Conservation (phyloP, 2,113 vertebrate species). For the Ellobius talpinus region DNA sequence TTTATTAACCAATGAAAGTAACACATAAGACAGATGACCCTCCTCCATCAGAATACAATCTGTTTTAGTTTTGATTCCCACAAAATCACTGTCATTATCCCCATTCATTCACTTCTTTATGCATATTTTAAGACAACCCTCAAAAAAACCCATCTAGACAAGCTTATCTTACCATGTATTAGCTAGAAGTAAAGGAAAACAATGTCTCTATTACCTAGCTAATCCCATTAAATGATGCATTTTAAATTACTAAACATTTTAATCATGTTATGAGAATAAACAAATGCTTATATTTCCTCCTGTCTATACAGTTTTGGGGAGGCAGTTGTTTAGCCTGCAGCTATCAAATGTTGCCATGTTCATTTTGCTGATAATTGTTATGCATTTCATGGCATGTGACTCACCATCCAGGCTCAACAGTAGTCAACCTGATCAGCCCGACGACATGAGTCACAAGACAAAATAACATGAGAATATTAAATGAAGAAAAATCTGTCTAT, state of each 20-base stretch:
- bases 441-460: neutral
- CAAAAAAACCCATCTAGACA: neutral
- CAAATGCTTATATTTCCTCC: neutral
- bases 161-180: neutral
- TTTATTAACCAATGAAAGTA: too few species aligned
- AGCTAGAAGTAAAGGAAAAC: neutral
- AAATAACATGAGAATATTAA: neutral
- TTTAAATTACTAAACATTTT: neutral
- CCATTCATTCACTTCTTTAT: neutral
- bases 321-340: neutral
- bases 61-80: neutral
- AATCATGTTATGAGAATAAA: conserved; percentile 7
- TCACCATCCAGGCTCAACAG: neutral
- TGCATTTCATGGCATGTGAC: neutral
- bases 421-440: neutral
- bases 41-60: neutral
- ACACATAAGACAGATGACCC: too few species aligned
- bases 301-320: neutral
- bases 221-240: neutral
- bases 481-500: neutral
- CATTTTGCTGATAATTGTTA: neutral
- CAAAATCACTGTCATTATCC: neutral
- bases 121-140: neutral
- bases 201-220: neutral
- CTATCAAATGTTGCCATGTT: neutral